Conservation (phyloP, 23 tunicate species). For the Styela plicata region DNA sequence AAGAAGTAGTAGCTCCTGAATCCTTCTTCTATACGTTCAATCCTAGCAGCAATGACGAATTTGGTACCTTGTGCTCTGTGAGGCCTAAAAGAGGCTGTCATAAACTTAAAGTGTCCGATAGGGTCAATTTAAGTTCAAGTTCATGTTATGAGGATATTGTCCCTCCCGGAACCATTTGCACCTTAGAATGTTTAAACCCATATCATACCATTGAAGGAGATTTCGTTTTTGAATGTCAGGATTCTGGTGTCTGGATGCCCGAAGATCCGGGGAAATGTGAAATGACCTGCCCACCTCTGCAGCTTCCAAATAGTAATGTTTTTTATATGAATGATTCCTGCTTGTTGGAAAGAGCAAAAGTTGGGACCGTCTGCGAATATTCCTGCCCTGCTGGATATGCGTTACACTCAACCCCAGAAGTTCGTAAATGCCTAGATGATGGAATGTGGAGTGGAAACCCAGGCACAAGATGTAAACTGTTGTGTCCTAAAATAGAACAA, state of each 20-base stretch:
- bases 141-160: not conserved
- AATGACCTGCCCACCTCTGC: conserved; percentile 14
- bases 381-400: conserved; percentile 32
- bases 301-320: not conserved
- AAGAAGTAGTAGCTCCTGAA: not conserved
- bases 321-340: not conserved
- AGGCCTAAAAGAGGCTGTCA: conserved; percentile 22
- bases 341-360: not conserved
- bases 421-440: conserved; percentile 19
- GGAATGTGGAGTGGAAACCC: conserved; percentile 20
- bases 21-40: conserved; percentile 51
- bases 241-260: conserved; percentile 32
- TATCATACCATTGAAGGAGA: conserved; percentile 1
- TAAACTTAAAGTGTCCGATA: not conserved
- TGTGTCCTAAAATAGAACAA: conserved; percentile 18
- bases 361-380: conserved; percentile 17
- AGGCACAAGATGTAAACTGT: conserved; percentile 7
- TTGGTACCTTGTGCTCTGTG: conserved; percentile 53
- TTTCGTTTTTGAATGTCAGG: conserved; percentile 5
- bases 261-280: conserved; percentile 12
- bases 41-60: conserved; percentile 26
- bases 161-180: conserved; percentile 14
- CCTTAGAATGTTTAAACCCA: conserved; percentile 4
- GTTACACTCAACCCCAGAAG: not conserved
- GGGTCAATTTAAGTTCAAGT: not conserved